A percentile compares a stretch with the other conserved stretches of the same genome.
Conservation (phyloP, 2,113 vertebrate species). For the Callospermophilus lateralis region DNA sequence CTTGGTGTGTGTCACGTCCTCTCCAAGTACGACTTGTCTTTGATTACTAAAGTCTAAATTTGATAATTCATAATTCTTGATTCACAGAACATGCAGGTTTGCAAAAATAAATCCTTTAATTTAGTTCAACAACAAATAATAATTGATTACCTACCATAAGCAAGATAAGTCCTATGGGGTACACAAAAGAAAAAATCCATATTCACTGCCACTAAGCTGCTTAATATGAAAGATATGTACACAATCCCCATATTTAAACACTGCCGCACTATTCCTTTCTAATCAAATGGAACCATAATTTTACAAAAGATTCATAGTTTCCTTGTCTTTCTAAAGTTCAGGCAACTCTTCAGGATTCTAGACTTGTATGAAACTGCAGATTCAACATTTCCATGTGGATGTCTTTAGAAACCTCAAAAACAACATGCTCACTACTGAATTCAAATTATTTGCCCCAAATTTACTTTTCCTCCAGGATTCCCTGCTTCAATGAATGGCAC, state of each 20-base stretch:
- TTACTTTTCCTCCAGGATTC: background rate
- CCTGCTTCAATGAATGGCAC: background rate
- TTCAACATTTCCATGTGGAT: background rate
- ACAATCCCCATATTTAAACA: slow-evolving; percentile 4
- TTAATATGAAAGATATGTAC: background rate
- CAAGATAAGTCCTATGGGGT: background rate
- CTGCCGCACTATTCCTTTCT: background rate
- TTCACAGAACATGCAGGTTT: slow-evolving; percentile 10
- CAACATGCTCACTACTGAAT: background rate
- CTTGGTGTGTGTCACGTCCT: background rate
- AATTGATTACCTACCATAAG: background rate
- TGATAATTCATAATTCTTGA: slow-evolving; percentile 44
- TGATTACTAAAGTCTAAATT: slow-evolving; percentile 36
- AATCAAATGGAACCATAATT: background rate
- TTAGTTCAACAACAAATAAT: slow-evolving; percentile 7
- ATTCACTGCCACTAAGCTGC: background rate
- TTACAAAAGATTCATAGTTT: background rate
- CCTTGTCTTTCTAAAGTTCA: slow-evolving; percentile 19
- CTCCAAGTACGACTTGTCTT: background rate
- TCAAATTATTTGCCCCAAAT: background rate
- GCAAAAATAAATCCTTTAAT: background rate
- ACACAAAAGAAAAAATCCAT: background rate
- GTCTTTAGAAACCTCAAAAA: background rate
- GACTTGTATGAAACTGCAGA: background rate
- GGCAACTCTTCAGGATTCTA: background rate